A percentile compares a stretch with the other conserved stretches of the same genome.
These are phyloP conservation scores for Bombus breviceps DNA, from an alignment of 1,140 invertebrate species.

Conservation along the genomic window DNA sequence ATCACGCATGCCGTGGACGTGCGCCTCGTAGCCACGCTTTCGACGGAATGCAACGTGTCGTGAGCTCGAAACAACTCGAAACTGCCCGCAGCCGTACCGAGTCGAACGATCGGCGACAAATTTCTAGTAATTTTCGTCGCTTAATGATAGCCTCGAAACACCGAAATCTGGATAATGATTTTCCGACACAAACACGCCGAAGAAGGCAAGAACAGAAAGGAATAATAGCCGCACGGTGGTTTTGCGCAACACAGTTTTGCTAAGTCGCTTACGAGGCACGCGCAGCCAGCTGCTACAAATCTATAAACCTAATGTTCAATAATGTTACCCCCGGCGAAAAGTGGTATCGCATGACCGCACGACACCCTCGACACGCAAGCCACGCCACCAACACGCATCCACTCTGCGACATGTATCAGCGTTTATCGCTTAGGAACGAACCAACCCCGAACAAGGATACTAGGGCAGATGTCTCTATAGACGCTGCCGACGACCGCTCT, in stretches of 20 bases:
- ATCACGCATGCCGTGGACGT: conserved; percentile 30
- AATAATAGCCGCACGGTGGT: too few relatives aligned
- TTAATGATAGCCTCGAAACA: background rate
- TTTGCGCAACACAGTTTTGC: background rate
- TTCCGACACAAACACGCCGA: background rate
- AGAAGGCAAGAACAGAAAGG: background rate
- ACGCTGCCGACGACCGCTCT: conserved; percentile 17
- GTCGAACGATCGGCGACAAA: background rate
- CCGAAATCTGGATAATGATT: background rate
- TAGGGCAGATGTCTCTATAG: conserved; percentile 15
- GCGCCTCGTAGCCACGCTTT: background rate
- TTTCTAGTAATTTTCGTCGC: background rate
- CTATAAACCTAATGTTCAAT: conserved; percentile 73
- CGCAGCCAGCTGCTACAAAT: conserved; percentile 62
- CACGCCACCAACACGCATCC: conserved; percentile 16
- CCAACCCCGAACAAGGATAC: background rate
- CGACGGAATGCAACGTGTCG: background rate
- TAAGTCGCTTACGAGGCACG: conserved; percentile 9
- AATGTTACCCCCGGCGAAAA: conserved; percentile 65
- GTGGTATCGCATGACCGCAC: conserved; percentile 70
- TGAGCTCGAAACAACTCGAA: background rate
- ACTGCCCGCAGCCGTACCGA: background rate
- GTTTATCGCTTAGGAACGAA: conserved; percentile 54
- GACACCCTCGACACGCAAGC: conserved; percentile 59
- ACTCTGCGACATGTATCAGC: conserved; percentile 45